Percentiles rank a stretch among this genome's conserved stretches.
Evolutionary conservation across 2,797 vertebrate genomes (phyloP).

Genomic region (Sebastes dallii): DNA sequence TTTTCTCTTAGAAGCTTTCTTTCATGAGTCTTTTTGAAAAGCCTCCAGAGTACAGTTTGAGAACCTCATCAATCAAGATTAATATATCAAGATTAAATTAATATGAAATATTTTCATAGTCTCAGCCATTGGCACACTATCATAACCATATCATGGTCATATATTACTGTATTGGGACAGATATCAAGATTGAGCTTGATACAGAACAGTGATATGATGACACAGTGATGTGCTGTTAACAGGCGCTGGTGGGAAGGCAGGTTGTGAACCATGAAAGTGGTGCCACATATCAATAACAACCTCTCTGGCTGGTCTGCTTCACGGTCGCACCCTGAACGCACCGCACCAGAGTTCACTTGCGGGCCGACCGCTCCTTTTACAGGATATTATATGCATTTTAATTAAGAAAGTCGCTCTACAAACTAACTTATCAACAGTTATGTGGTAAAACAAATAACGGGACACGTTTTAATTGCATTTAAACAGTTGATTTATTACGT

Average conservation of each 20-base stretch:
- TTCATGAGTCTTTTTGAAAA: neutral
- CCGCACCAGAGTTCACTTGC: neutral
- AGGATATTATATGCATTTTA: neutral
- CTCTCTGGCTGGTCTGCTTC: neutral
- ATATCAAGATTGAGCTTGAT: neutral
- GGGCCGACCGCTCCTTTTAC: neutral
- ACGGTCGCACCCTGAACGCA: neutral
- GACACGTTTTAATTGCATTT: neutral
- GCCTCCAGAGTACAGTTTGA: neutral
- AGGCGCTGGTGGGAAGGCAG: slow-evolving; percentile 1
- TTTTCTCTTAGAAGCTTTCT: no score
- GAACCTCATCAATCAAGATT: neutral
- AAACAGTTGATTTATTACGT: neutral
- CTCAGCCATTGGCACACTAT: neutral
- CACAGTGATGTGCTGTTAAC: neutral
- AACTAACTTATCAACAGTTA: neutral
- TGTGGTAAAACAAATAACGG: neutral
- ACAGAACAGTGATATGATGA: neutral
- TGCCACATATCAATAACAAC: no score
- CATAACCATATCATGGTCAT: neutral
- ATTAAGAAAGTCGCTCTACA: accelerated
- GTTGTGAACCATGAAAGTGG: neutral
- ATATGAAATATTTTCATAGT: neutral
- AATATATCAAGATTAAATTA: neutral
- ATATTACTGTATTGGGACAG: neutral